phyloP scores from a whole-genome alignment of 23 tunicate species.

The Corella eumyota region DNA sequence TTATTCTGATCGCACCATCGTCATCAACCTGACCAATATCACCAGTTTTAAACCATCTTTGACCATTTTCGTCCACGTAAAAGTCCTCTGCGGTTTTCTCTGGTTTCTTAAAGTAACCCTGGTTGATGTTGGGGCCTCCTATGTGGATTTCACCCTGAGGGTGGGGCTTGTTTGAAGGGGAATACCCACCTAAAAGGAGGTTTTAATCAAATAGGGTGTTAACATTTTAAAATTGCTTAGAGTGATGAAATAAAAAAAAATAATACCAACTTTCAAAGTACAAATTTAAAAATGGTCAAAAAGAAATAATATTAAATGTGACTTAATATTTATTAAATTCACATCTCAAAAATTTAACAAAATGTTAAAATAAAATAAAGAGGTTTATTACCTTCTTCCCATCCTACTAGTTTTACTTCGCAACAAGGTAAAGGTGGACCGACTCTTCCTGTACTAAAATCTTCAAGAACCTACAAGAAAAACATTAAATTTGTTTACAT shows the following conservation, averaged over 20 bases:
- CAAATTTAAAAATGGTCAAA: no score
- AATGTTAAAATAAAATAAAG: no score
- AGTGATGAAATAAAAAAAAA: no score
- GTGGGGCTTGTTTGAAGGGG: conserved; percentile 71
- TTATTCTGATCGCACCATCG: conserved; percentile 80
- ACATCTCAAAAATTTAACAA: no score
- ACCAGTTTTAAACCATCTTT: conserved; percentile 93
- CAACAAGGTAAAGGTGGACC: conserved; percentile 88
- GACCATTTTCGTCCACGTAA: conserved; percentile 82
- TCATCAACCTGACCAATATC: conserved; percentile 82
- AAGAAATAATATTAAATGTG: no score
- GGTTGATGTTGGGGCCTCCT: conserved; percentile 82
- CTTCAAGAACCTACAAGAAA: conserved; percentile 41
- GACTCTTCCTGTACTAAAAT: conserved; percentile 76
- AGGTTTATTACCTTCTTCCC: conserved; percentile 96
- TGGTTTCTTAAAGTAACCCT: conserved; percentile 86
- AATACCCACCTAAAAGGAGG: conserved; percentile 53
- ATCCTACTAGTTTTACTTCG: conserved; percentile 79
- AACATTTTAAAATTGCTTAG: not conserved
- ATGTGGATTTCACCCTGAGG: conserved; percentile 90
- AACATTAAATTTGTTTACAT: not conserved
- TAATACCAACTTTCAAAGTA: no score
- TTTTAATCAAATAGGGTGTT: no score
- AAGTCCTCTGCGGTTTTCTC: conserved; percentile 94
- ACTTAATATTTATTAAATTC: no score